Percentiles rank a stretch among this genome's conserved stretches.
Evolutionary conservation across 92 coral and sea anemone species (phyloP).

Genomic region (Porites cylindrica): DNA sequence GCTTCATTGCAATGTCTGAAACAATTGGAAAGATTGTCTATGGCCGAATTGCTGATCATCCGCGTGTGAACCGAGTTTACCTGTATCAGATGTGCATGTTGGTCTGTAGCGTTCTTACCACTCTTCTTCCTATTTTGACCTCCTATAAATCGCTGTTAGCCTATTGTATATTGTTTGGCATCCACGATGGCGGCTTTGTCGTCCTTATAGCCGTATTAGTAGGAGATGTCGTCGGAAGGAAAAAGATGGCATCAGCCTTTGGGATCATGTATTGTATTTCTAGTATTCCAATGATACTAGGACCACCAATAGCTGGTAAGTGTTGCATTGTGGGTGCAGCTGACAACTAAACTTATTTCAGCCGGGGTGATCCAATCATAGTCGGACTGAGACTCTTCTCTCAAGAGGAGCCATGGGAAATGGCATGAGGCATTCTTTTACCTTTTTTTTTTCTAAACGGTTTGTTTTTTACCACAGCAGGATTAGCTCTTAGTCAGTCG

Average conservation of each 20-base stretch:
- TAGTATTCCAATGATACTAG: conserved; percentile 83
- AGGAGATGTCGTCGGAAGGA: conserved; percentile 75
- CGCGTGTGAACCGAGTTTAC: conserved; percentile 82
- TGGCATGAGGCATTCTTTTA: too few relatives aligned
- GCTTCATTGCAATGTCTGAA: conserved; percentile 87
- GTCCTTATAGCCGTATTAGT: conserved; percentile 83
- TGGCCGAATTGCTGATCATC: conserved; percentile 84
- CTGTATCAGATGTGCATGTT: conserved; percentile 73
- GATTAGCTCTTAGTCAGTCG: too few relatives aligned
- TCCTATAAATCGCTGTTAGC: conserved; percentile 57
- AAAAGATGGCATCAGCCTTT: conserved; percentile 75
- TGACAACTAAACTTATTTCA: too few relatives aligned
- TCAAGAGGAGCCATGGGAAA: too few relatives aligned
- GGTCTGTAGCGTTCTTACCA: conserved; percentile 80
- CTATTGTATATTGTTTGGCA: conserved; percentile 84
- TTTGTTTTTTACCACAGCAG: too few relatives aligned
- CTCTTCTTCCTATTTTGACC: conserved; percentile 78
- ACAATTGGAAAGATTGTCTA: conserved; percentile 82
- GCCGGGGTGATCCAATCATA: too few relatives aligned
- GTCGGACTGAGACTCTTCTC: too few relatives aligned
- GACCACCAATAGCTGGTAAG: conserved; percentile 90
- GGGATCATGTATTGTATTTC: conserved; percentile 80
- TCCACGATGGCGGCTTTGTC: conserved; percentile 84
- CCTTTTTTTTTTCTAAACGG: too few relatives aligned
- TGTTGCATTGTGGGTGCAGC: neutral